Conservation (phyloP, 2,888 invertebrate species). For the Synergus itoensis region DNA sequence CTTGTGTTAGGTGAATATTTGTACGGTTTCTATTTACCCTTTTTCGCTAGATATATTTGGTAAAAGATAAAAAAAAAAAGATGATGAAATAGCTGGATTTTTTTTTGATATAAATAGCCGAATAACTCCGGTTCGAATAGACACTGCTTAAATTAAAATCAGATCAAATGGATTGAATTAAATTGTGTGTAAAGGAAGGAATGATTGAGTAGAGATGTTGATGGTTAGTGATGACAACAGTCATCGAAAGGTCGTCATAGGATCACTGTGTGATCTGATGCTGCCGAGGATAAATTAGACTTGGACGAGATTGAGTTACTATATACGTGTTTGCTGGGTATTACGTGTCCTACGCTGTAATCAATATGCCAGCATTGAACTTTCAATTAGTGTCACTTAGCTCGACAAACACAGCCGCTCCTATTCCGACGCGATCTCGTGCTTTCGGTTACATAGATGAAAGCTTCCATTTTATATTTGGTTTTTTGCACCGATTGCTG, state of each 20-base stretch:
- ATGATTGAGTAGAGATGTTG: constrained; percentile 7
- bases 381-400: constrained; percentile 77
- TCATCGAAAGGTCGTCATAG: constrained; percentile 22
- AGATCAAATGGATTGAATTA: background rate
- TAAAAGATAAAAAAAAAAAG: background rate
- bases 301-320: constrained; percentile 67
- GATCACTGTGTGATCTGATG: constrained; percentile 21
- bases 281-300: constrained; percentile 63
- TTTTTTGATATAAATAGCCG: too few species aligned
- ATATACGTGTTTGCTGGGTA: constrained; percentile 60
- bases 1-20: constrained; percentile 35
- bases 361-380: constrained; percentile 73
- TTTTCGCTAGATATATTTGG: constrained; percentile 6
- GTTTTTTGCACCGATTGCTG: constrained; percentile 43
- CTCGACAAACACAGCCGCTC: constrained; percentile 74
- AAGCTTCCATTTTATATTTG: constrained; percentile 44
- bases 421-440: constrained; percentile 59
- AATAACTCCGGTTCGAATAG: too few species aligned
- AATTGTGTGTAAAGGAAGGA: background rate
- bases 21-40: constrained; percentile 34
- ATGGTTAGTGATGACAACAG: constrained; percentile 27
- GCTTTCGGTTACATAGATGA: constrained; percentile 52
- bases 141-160: too few species aligned
- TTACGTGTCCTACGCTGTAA: constrained; percentile 67
- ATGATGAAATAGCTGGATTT: too few species aligned